These are phyloP conservation scores for Eremobia ochroleuca DNA, from an alignment of 2,888 invertebrate species.

Conservation along the genomic window DNA sequence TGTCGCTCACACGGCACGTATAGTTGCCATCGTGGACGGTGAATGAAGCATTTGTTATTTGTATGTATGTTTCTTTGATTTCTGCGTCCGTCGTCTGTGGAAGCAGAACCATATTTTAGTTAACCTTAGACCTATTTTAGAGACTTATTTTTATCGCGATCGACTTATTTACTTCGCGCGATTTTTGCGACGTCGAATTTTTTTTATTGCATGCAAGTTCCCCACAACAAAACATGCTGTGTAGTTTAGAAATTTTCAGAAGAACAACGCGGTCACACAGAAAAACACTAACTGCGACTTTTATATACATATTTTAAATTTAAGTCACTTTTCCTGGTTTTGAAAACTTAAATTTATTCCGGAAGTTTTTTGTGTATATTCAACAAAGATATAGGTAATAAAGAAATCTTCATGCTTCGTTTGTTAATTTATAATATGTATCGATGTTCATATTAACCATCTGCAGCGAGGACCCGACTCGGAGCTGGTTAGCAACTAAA, in stretches of 20 bases:
- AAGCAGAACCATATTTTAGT: background rate
- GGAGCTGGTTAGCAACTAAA: background rate
- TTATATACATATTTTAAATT: too few relatives aligned
- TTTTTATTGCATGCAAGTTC: background rate
- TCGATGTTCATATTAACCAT: background rate
- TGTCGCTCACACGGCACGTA: conserved; percentile 65
- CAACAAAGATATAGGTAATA: too few relatives aligned
- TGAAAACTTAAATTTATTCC: too few relatives aligned
- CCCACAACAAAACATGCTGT: background rate
- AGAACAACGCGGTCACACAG: background rate
- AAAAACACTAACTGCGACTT: background rate
- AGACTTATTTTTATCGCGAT: too few relatives aligned
- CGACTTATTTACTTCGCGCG: background rate
- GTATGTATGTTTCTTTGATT: conserved; percentile 24
- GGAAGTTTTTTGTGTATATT: background rate
- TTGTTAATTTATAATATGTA: background rate
- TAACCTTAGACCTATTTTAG: too few relatives aligned
- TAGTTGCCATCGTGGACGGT: conserved; percentile 61
- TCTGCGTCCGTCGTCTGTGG: conserved; percentile 40
- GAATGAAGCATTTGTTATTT: conserved; percentile 24
- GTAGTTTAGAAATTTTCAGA: background rate
- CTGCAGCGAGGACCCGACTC: too few relatives aligned
- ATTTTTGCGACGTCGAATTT: background rate
- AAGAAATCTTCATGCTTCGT: background rate
- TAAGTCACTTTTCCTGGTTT: too few relatives aligned